Conservation (phyloP, 35 echinoderm and acorn worm genomes). For the Acanthaster planci region DNA sequence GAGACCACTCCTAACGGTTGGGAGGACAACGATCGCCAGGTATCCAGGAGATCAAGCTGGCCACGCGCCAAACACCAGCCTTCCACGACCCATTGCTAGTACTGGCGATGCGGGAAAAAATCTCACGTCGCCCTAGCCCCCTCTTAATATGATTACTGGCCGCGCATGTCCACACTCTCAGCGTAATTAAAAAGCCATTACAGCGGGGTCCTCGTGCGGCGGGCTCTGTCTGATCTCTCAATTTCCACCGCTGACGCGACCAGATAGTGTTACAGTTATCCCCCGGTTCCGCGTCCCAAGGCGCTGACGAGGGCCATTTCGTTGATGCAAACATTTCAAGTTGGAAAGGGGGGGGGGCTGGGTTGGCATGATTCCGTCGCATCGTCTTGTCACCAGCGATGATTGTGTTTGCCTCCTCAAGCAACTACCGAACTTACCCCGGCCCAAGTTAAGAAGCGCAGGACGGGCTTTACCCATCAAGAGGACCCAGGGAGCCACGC, state of each 20-base stretch:
- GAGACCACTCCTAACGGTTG: neutral
- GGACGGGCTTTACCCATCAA: neutral
- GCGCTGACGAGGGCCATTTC: constrained; percentile 38
- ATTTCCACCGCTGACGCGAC: constrained; percentile 34
- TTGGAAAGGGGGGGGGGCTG: too few relatives aligned
- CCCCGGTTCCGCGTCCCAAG: constrained; percentile 16
- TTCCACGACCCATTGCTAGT: neutral
- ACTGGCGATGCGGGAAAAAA: constrained; percentile 8
- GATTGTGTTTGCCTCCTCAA: constrained; percentile 24
- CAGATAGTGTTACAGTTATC: constrained; percentile 49
- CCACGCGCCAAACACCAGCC: neutral
- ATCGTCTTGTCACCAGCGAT: constrained; percentile 20
- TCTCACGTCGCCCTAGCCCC: neutral
- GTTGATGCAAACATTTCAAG: constrained; percentile 35
- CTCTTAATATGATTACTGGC: constrained; percentile 43
- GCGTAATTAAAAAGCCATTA: constrained; percentile 59
- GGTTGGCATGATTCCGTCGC: neutral
- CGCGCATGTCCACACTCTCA: constrained; percentile 44
- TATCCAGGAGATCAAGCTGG: too few relatives aligned
- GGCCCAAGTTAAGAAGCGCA: neutral
- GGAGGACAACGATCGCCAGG: neutral
- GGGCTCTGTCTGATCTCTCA: constrained; percentile 38
- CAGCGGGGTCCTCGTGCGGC: constrained; percentile 24
- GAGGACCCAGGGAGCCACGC: neutral
- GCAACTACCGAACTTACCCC: neutral